Conservation (phyloP, 2,113 vertebrate genomes). For the Mobula hypostoma region DNA sequence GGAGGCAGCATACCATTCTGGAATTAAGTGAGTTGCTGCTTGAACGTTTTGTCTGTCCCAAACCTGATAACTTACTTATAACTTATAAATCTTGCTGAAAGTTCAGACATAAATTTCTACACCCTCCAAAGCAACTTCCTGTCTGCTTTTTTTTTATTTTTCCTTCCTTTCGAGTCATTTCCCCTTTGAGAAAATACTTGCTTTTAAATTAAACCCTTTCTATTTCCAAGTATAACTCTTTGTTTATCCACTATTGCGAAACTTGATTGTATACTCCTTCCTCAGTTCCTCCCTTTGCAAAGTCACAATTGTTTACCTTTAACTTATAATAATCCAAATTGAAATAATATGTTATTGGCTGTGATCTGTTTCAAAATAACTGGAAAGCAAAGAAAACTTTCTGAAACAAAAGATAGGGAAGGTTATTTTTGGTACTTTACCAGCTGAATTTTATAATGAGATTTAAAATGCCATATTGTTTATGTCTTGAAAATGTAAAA, state of each 20-base stretch:
- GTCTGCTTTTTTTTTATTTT: slow-evolving; percentile 4
- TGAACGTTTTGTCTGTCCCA: too few species aligned
- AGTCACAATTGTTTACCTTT: background rate
- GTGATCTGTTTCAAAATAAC: slow-evolving; percentile 7
- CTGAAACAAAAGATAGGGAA: background rate
- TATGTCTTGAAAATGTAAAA: background rate
- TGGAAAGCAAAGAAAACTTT: background rate
- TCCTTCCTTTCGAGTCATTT: slow-evolving; percentile 25
- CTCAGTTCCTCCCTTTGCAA: background rate
- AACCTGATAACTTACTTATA: background rate
- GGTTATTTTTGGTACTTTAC: background rate
- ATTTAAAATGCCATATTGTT: background rate
- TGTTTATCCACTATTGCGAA: slow-evolving; percentile 13
- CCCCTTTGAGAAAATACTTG: slow-evolving; percentile 7
- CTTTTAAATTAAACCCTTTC: background rate
- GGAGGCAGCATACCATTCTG: too few species aligned
- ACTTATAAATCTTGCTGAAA: slow-evolving; percentile 16
- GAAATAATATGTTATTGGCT: background rate
- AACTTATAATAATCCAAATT: background rate
- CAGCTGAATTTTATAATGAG: background rate
- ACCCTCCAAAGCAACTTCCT: background rate
- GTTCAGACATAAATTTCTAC: slow-evolving; percentile 7
- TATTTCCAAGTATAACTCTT: slow-evolving; percentile 15
- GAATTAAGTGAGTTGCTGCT: too few species aligned
- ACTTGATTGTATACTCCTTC: background rate